Percentiles rank a stretch among this genome's conserved stretches.
phyloP scores from a whole-genome alignment of 2,113 vertebrate species.

The Cyanoramphus novaezelandiae region DNA sequence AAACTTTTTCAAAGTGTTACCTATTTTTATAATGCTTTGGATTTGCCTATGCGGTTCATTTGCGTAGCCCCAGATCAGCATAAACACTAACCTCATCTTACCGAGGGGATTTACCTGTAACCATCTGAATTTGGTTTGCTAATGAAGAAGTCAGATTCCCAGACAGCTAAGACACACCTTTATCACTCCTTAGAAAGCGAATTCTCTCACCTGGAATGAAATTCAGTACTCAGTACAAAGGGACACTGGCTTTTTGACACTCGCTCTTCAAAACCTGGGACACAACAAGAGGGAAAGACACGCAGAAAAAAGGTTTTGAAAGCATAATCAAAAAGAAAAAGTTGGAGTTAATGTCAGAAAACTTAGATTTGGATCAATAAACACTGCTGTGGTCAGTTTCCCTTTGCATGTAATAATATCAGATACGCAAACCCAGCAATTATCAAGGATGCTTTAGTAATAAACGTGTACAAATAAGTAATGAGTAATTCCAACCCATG shows the following conservation, averaged over 20 bases:
- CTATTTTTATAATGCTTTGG: constrained; percentile 53
- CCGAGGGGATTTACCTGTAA: constrained; percentile 58
- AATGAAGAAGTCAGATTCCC: constrained; percentile 47
- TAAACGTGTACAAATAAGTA: neutral
- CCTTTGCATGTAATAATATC: neutral
- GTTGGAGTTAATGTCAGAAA: neutral
- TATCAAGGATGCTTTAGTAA: neutral
- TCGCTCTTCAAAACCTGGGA: neutral
- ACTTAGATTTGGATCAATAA: neutral
- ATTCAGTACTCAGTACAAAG: neutral
- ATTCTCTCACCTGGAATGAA: neutral
- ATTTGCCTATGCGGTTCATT: constrained; percentile 54
- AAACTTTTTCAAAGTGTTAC: constrained; percentile 23
- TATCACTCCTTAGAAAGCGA: constrained; percentile 52
- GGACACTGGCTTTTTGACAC: neutral
- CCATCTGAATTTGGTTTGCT: constrained; percentile 44
- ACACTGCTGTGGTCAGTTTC: neutral
- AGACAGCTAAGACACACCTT: constrained; percentile 25
- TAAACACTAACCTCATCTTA: constrained; percentile 51
- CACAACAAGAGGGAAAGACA: neutral
- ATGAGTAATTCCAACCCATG: neutral
- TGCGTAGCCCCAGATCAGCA: constrained; percentile 48
- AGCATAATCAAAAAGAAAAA: neutral
- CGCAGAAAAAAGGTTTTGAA: neutral
- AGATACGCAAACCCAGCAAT: neutral